Percentiles rank a stretch among this genome's conserved stretches.
Evolutionary conservation across 2,113 vertebrate genomes (phyloP).

Genomic region (Platycercus adscitus): DNA sequence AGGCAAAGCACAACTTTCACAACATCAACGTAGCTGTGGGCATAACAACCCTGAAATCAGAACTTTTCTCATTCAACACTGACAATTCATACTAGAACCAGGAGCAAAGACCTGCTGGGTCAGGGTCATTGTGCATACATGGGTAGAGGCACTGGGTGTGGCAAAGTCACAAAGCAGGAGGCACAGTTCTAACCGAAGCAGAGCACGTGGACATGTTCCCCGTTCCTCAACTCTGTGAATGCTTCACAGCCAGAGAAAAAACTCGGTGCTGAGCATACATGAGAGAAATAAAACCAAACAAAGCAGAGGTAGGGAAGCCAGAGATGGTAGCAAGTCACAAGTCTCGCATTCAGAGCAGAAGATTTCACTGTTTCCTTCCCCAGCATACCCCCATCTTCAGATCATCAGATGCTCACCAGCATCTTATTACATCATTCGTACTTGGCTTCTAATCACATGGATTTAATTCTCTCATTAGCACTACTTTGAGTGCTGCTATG

Average conservation of each 20-base stretch:
- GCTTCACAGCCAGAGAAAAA: neutral
- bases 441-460: slow-evolving; percentile 4
- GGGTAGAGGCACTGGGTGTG: neutral
- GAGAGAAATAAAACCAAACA: neutral
- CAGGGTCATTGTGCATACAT: rapidly evolving
- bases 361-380: neutral
- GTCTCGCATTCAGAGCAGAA: neutral
- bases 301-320: neutral
- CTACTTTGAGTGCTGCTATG: neutral
- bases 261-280: neutral
- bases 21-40: neutral
- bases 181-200: neutral
- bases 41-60: neutral
- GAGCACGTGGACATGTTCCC: rapidly evolving
- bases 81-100: neutral
- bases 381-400: neutral
- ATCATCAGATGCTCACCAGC: neutral
- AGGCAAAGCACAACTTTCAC: neutral
- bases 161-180: neutral
- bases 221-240: neutral
- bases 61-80: neutral
- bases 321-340: neutral
- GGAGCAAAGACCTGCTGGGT: neutral
- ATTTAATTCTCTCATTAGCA: slow-evolving; percentile 23
- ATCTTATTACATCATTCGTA: neutral